Conservation (phyloP, 2,797 vertebrate genomes). For the Urophycis tenuis region DNA sequence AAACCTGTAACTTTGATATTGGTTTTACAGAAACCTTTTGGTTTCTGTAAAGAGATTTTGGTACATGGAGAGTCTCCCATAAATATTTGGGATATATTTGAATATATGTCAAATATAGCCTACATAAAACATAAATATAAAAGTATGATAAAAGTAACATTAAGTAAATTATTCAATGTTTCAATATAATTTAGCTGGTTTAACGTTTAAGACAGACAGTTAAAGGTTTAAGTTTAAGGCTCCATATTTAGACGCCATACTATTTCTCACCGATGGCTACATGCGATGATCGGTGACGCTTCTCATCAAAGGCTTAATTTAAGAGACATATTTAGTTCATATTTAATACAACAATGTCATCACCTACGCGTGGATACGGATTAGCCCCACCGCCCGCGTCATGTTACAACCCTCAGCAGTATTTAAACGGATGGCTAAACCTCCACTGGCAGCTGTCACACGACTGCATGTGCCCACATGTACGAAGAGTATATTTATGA, state of each 20-base stretch:
- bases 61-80: not conserved
- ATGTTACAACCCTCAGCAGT: slow-evolving; percentile 54
- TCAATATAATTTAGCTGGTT: not conserved
- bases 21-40: not conserved
- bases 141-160: too few relatives aligned
- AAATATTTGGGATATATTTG: not conserved
- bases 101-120: not conserved
- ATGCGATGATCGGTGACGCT: not conserved
- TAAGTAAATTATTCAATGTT: not conserved
- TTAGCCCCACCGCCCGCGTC: slow-evolving; percentile 46
- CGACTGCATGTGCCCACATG: not conserved
- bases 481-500: not conserved
- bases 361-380: slow-evolving; percentile 49
- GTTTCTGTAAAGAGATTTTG: not conserved
- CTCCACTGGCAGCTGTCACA: slow-evolving; percentile 42
- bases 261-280: not conserved
- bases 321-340: slow-evolving; percentile 42
- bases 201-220: not conserved
- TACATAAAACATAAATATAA: not conserved
- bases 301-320: slow-evolving; percentile 56
- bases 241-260: too few relatives aligned
- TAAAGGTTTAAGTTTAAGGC: too few relatives aligned
- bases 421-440: slow-evolving; percentile 45
- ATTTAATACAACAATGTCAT: slow-evolving; percentile 48
- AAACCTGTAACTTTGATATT: not conserved